Conservation (phyloP, 2,888 invertebrate genomes). For the Margaritifera margaritifera region DNA sequence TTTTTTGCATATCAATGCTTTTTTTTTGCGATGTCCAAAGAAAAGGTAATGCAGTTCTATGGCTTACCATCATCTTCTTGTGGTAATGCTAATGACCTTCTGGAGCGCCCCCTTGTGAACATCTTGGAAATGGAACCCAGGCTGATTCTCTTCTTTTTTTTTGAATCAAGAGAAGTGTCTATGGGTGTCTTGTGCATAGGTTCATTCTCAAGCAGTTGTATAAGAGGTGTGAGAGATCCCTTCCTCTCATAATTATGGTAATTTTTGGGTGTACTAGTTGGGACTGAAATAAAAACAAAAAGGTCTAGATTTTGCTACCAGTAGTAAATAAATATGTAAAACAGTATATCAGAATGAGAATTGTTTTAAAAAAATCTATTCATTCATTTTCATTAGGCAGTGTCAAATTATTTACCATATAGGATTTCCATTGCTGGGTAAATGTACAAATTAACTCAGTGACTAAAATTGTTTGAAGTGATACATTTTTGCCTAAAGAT, state of each 20-base stretch:
- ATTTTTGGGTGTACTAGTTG: constrained; percentile 47
- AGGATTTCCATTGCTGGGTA: no score
- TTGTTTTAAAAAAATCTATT: no score
- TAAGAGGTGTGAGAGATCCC: constrained; percentile 44
- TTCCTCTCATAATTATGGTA: constrained; percentile 33
- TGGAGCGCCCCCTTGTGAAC: constrained; percentile 54
- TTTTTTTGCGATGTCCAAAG: not conserved
- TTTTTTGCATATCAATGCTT: not conserved
- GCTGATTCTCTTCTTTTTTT: constrained; percentile 58
- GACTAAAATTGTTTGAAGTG: no score
- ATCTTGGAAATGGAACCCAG: constrained; percentile 59
- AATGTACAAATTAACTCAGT: no score
- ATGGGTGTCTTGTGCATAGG: constrained; percentile 22
- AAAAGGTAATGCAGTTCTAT: not conserved
- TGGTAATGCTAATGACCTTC: constrained; percentile 62
- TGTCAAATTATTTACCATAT: no score
- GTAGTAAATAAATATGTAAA: not conserved
- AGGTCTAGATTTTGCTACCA: not conserved
- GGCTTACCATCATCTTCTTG: constrained; percentile 51
- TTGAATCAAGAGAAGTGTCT: constrained; percentile 28
- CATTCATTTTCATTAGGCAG: no score
- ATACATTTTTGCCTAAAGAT: no score
- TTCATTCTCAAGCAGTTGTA: constrained; percentile 35
- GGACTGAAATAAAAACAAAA: constrained; percentile 34
- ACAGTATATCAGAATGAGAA: not conserved